Percentiles rank a stretch among this genome's conserved stretches.
Conservation (phyloP, 2,888 invertebrate genomes). For the Blastobasis lacticolella region DNA sequence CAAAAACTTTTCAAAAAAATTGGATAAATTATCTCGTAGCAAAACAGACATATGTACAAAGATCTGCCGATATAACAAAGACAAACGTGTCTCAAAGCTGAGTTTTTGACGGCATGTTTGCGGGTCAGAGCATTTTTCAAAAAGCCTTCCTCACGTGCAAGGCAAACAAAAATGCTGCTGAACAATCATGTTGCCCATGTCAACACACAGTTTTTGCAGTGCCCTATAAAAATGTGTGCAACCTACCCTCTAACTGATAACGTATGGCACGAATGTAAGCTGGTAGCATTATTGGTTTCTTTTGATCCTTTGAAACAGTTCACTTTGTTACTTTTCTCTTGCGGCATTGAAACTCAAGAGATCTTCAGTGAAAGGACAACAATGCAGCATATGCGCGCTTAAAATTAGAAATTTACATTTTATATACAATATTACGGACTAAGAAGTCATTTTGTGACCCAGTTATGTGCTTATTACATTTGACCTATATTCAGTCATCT, state of each 20-base stretch:
- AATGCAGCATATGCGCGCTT: constrained; percentile 57
- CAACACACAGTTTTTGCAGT: constrained; percentile 69
- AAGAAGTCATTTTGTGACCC: too few relatives aligned
- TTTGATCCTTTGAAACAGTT: constrained; percentile 40
- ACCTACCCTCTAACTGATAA: constrained; percentile 10
- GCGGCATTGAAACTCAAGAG: constrained; percentile 70
- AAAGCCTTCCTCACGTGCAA: constrained; percentile 50
- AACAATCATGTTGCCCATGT: constrained; percentile 21
- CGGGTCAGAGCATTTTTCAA: constrained; percentile 57
- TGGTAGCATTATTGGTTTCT: too few relatives aligned
- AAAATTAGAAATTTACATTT: constrained; percentile 29
- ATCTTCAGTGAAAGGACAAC: constrained; percentile 74
- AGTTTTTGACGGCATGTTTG: not conserved
- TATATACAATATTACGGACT: constrained; percentile 32
- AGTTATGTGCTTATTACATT: too few relatives aligned
- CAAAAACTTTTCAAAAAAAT: constrained; percentile 10
- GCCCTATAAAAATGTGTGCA: constrained; percentile 68
- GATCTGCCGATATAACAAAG: constrained; percentile 65
- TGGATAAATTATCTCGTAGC: constrained; percentile 35
- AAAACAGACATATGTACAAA: constrained; percentile 60
- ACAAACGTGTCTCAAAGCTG: constrained; percentile 43
- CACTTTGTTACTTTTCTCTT: constrained; percentile 48
- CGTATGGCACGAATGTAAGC: not conserved
- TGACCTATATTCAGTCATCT: constrained; percentile 1
- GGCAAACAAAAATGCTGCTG: constrained; percentile 62